phyloP scores from a whole-genome alignment of 2,113 vertebrate species.

The Bostrychus sinensis region DNA sequence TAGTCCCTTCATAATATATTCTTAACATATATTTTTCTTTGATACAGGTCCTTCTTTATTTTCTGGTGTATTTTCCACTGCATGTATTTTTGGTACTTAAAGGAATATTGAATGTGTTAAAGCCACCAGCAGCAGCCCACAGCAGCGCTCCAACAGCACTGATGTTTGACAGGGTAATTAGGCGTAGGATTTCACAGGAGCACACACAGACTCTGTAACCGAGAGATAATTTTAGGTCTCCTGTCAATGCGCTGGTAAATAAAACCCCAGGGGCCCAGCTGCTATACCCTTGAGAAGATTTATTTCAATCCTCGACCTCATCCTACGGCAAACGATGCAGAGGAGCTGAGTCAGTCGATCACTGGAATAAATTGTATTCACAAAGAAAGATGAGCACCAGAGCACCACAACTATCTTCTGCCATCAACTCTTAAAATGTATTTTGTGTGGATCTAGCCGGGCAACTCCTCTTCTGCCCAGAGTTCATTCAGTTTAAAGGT shows the following conservation, averaged over 20 bases:
- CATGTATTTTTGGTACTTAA: conserved; percentile 20
- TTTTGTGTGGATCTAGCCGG: background rate
- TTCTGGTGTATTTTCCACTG: background rate
- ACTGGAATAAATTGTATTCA: background rate
- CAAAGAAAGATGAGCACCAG: conserved; percentile 11
- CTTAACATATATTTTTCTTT: conserved; percentile 6
- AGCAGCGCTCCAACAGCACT: conserved; percentile 22
- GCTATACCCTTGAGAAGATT: conserved; percentile 46
- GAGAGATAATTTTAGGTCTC: conserved; percentile 66
- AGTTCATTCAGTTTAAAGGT: conserved; percentile 12
- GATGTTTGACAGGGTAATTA: conserved; percentile 70
- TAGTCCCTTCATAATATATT: background rate
- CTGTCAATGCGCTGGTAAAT: conserved; percentile 64
- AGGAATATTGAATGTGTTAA: background rate
- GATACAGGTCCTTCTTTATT: background rate
- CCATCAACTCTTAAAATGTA: background rate
- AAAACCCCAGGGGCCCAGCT: conserved; percentile 36
- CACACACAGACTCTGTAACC: conserved; percentile 56
- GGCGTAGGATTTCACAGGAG: conserved; percentile 66
- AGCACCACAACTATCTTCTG: conserved; percentile 13
- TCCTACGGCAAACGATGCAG: conserved; percentile 3
- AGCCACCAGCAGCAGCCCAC: conserved; percentile 3
- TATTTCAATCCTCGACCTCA: conserved; percentile 40
- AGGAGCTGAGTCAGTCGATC: conserved; percentile 10
- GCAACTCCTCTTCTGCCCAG: conserved; percentile 9